Percentiles rank a stretch among this genome's conserved stretches.
Conservation (phyloP, 1,140 invertebrate species). For the Pogonomyrmex barbatus region DNA sequence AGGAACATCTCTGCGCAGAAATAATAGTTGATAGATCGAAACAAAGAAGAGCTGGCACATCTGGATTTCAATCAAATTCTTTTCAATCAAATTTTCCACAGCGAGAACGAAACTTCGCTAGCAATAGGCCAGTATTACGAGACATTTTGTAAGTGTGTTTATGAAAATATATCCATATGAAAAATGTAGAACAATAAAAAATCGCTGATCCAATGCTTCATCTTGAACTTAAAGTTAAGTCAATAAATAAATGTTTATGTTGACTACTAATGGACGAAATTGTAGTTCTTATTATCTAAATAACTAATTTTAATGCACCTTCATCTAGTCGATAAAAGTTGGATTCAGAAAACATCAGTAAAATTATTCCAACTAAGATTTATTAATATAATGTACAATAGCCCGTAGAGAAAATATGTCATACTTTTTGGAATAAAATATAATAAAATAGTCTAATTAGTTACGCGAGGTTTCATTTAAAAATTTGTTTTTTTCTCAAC, state of each 20-base stretch:
- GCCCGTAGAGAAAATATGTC: not conserved
- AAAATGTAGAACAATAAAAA: slow-evolving; percentile 5
- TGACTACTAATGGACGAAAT: not conserved
- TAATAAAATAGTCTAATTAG: not conserved
- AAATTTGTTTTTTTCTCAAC: slow-evolving; percentile 75
- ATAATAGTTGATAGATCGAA: not conserved
- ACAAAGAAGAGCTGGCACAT: not conserved
- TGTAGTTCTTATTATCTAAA: not conserved
- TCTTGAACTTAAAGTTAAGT: slow-evolving; percentile 5
- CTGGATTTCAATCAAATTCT: too few species aligned
- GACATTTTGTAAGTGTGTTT: slow-evolving; percentile 38
- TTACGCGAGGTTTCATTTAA: not conserved
- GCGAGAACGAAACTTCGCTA: not conserved
- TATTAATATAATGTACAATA: slow-evolving; percentile 5
- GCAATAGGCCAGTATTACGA: not conserved
- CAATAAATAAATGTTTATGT: slow-evolving; percentile 31
- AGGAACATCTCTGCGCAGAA: not conserved
- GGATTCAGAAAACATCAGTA: not conserved
- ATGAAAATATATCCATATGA: not conserved
- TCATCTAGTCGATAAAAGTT: not conserved
- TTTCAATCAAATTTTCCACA: not conserved
- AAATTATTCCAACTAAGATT: slow-evolving; percentile 1
- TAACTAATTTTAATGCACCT: not conserved
- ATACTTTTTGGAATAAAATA: not conserved
- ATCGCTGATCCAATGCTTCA: not conserved